A percentile compares a stretch with the other conserved stretches of the same genome.
These are phyloP conservation scores for Camptogramma bilineatum DNA, from an alignment of 2,888 invertebrate species.

Conservation along the genomic window DNA sequence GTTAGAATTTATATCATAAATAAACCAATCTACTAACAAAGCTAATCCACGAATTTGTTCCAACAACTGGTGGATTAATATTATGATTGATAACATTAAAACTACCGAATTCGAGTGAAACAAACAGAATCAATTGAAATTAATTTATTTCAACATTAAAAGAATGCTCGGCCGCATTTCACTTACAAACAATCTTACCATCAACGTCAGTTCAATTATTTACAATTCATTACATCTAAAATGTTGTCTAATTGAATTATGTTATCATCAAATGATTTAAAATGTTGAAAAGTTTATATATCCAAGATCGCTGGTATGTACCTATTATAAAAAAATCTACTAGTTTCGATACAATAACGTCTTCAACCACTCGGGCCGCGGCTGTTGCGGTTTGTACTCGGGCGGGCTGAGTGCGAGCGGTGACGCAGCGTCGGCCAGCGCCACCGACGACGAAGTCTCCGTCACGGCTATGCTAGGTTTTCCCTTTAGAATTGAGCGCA, in stretches of 20 bases:
- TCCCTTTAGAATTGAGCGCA: constrained; percentile 84
- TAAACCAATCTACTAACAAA: neutral
- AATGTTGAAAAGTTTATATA: constrained; percentile 41
- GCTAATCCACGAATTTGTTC: neutral
- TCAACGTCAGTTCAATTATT: constrained; percentile 74
- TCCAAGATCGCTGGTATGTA: constrained; percentile 25
- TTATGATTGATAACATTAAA: neutral
- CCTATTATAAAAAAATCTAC: constrained; percentile 49
- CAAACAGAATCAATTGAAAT: constrained; percentile 53
- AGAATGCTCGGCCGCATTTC: constrained; percentile 69
- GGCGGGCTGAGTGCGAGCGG: constrained; percentile 74
- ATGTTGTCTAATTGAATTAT: constrained; percentile 43
- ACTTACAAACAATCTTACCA: constrained; percentile 75
- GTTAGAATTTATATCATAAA: neutral
- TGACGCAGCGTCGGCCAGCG: constrained; percentile 73
- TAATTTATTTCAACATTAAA: constrained; percentile 80
- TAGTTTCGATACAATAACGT: constrained; percentile 79
- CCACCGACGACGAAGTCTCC: constrained; percentile 76
- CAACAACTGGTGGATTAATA: too few species aligned
- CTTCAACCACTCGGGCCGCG: constrained; percentile 77
- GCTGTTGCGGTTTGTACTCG: constrained; percentile 74
- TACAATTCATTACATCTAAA: constrained; percentile 57
- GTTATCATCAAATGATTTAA: constrained; percentile 53
- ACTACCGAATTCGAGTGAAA: constrained; percentile 26
- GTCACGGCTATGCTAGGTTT: constrained; percentile 83